These are phyloP conservation scores for Platanista minor DNA, from an alignment of 2,113 vertebrate species.

Conservation along the genomic window DNA sequence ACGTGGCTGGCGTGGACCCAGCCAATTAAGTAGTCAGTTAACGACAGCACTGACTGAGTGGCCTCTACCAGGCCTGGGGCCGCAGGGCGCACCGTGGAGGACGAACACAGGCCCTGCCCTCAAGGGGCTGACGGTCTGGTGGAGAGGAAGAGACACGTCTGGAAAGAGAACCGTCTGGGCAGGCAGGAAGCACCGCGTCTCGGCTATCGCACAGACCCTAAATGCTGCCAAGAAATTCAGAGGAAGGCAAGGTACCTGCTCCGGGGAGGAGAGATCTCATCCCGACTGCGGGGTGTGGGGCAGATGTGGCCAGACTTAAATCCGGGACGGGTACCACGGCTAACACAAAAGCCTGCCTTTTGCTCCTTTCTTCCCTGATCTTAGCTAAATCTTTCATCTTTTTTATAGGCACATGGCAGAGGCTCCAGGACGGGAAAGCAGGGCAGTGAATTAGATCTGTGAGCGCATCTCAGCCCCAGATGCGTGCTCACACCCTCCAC, in stretches of 20 bases:
- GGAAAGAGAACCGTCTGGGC: background rate
- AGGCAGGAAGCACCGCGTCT: background rate
- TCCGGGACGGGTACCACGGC: background rate
- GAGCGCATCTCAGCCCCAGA: background rate
- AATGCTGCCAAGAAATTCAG: background rate
- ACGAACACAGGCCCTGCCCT: background rate
- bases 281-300: background rate
- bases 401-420: background rate
- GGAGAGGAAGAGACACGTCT: background rate
- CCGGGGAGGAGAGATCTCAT: background rate
- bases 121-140: background rate
- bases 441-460: background rate
- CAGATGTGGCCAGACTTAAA: background rate
- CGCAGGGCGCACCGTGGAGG: background rate
- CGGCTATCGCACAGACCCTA: background rate
- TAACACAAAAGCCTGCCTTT: background rate
- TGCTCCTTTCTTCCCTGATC: background rate
- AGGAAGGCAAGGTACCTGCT: background rate
- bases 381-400: constrained; percentile 18
- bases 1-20: fast-evolving
- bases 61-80: background rate
- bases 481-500: fast-evolving
- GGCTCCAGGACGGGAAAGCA: background rate
- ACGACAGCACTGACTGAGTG: background rate
- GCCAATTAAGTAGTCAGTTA: background rate